Conservation (phyloP, 2,888 invertebrate genomes). For the Callosobruchus maculatus region DNA sequence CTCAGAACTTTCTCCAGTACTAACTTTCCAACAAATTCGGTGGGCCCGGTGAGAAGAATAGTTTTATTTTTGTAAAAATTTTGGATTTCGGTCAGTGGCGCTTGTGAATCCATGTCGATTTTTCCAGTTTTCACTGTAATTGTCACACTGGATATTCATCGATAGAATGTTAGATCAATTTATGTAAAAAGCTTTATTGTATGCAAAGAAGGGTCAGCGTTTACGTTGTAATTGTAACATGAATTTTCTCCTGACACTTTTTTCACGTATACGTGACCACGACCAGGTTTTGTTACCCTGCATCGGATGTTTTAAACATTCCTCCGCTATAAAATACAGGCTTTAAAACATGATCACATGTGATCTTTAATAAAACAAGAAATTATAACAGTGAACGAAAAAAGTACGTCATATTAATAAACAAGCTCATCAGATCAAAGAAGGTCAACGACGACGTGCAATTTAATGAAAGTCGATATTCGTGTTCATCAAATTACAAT, state of each 20-base stretch:
- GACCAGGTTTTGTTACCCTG: not conserved
- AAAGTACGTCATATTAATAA: no score
- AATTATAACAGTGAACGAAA: no score
- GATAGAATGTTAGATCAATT: not conserved
- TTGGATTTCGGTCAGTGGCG: slow-evolving; percentile 20
- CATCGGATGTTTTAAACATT: not conserved
- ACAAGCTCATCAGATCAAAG: no score
- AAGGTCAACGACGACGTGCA: no score
- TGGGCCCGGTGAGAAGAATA: slow-evolving; percentile 28
- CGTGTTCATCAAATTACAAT: no score
- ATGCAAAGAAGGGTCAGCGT: slow-evolving; percentile 1
- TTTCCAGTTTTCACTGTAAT: not conserved
- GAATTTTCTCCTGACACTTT: not conserved
- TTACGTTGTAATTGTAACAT: not conserved
- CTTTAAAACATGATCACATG: no score
- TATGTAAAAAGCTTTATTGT: slow-evolving; percentile 7
- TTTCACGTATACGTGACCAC: not conserved
- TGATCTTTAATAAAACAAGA: no score
- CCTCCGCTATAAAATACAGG: no score
- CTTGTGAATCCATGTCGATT: not conserved
- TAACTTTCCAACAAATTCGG: slow-evolving; percentile 31
- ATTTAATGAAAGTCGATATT: no score
- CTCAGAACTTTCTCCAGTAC: slow-evolving; percentile 36
- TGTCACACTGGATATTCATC: not conserved
- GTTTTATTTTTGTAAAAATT: slow-evolving; percentile 25